phyloP scores from a whole-genome alignment of 2,888 invertebrate species.

The Diloba caeruleocephala region DNA sequence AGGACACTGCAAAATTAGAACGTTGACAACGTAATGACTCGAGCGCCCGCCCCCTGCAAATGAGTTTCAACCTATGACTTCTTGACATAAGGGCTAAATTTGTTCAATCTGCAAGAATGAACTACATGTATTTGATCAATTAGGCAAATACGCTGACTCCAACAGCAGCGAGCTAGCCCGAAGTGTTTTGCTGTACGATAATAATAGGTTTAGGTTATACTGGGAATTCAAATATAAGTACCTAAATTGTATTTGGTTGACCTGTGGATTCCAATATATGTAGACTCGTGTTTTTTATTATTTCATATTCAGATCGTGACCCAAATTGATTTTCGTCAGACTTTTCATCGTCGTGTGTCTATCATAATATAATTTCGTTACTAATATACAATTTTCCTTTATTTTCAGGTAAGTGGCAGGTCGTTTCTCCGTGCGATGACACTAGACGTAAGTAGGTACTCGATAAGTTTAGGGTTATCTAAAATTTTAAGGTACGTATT shows the following conservation, averaged over 20 bases:
- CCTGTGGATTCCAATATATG: slow-evolving; percentile 16
- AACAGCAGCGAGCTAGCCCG: slow-evolving; percentile 80
- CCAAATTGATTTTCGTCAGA: slow-evolving; percentile 34
- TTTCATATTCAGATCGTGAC: slow-evolving; percentile 40
- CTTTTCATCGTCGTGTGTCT: slow-evolving; percentile 14
- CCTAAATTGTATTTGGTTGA: slow-evolving; percentile 23
- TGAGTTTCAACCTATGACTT: slow-evolving; percentile 70
- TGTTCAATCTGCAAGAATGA: slow-evolving; percentile 58
- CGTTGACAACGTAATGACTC: slow-evolving; percentile 88
- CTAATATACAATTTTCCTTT: slow-evolving; percentile 46
- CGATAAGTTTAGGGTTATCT: slow-evolving; percentile 11
- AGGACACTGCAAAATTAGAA: slow-evolving; percentile 91
- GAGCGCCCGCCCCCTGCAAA: slow-evolving; percentile 72
- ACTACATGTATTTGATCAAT: slow-evolving; percentile 89
- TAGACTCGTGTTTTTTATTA: slow-evolving; percentile 30
- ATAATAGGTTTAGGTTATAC: slow-evolving; percentile 73
- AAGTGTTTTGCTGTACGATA: slow-evolving; percentile 81
- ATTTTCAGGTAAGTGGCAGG: slow-evolving; percentile 73
- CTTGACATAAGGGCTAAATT: slow-evolving; percentile 62
- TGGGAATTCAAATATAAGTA: slow-evolving; percentile 57
- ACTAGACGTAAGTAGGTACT: slow-evolving; percentile 2
- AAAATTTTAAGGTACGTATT: slow-evolving; percentile 17
- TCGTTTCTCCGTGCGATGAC: slow-evolving; percentile 21
- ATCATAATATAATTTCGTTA: slow-evolving; percentile 14
- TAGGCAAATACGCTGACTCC: slow-evolving; percentile 88